Conservation (phyloP, 2,113 vertebrate genomes). For the Ammodytes dubius region DNA sequence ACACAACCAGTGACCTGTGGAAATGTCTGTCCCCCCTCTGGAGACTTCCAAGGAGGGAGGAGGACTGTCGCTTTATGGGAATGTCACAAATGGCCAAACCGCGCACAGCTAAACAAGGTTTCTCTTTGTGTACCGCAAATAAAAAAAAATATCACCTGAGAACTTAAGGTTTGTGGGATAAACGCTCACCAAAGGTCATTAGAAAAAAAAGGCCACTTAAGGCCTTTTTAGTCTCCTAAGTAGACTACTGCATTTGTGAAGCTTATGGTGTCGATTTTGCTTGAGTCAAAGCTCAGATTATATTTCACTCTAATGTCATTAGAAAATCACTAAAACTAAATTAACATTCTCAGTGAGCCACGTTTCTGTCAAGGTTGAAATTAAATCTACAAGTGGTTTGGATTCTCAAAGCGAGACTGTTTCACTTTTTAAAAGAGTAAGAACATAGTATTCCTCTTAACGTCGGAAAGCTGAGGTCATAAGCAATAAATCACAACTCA, state of each 20-base stretch:
- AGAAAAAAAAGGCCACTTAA: background rate
- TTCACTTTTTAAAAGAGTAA: background rate
- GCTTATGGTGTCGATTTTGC: background rate
- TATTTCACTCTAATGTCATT: background rate
- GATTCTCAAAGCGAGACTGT: background rate
- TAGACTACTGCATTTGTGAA: background rate
- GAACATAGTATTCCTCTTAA: background rate
- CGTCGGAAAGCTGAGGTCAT: background rate
- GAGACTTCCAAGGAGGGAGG: constrained; percentile 55
- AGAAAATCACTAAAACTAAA: background rate
- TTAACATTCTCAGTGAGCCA: background rate
- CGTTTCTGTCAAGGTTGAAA: background rate
- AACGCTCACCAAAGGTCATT: background rate
- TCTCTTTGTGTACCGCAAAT: constrained; percentile 54
- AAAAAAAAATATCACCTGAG: constrained; percentile 58
- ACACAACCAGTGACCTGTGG: constrained; percentile 77
- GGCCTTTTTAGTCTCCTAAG: background rate
- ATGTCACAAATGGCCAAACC: constrained; percentile 66
- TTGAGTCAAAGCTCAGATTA: background rate
- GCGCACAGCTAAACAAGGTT: constrained; percentile 58
- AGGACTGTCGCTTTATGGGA: constrained; percentile 58
- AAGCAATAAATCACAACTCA: background rate
- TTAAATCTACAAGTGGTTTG: background rate
- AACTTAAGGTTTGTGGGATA: constrained; percentile 14
- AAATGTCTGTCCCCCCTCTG: constrained; percentile 69